Evolutionary conservation across 2,113 vertebrate genomes (phyloP), one percentile per base, ranked within the genome.

Genomic region (Deroptyus accipitrinus): DNA sequence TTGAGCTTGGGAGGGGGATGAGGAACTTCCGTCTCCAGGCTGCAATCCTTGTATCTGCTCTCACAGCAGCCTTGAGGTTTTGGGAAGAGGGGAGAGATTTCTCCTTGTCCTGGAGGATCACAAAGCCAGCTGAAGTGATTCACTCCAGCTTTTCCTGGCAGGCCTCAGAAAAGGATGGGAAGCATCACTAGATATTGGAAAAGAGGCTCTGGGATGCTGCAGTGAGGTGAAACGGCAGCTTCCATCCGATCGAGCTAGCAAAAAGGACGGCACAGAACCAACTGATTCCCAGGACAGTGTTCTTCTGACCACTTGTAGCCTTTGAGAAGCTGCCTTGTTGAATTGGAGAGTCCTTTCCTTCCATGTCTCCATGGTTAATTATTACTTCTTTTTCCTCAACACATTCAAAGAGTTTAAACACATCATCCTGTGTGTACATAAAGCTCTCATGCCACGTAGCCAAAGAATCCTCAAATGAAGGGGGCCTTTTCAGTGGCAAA

Each of bases 1-100:
- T 66, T 69, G 18, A 48, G 30, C 30, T 46, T 86, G 9, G 11
- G 20, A 42, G 5, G 0, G 1, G 2, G 8, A 8, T 0, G 23
- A 57, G 20, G 12, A 44, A 90, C 74, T 69, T 6, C 61, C 27
- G 28, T 28, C 9, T 85, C 12, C 9, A 69, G 33, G 48, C 13
- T 84, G 64, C 22, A 37, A 15, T 76, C 18, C 7, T 72, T 81
- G 19, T 35, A 11, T 55, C 13, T 46, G 20, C 6, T n/a, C 9
- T 83, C 22, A 10, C 3, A 64, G 39, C 19, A 55, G 22, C 13
- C 22, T 63, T 57, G 49, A 73, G 10, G 28, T 82, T 78, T 92
- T 63, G 15, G n/a, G 14, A 78, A 66, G 61, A 75, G 5, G 11
- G 9, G 8, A 37, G 41, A 33, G 14, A 52, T 84, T 78, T 54